Conservation (phyloP, 1,140 invertebrate species). For the Sarcophaga peregrina region DNA sequence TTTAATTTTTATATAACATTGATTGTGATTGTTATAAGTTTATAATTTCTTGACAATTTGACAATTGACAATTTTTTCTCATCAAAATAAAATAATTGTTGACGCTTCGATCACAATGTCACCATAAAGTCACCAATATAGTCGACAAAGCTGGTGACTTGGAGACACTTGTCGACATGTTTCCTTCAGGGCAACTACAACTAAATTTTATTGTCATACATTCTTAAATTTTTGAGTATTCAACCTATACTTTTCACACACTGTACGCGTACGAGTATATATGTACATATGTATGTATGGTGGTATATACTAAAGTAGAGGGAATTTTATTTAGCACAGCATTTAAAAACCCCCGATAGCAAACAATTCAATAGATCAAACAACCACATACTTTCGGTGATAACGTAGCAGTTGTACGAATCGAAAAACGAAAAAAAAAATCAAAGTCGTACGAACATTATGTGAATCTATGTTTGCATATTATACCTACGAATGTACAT, state of each 20-base stretch:
- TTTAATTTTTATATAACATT: too few species aligned
- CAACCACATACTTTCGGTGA: not conserved
- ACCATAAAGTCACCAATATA: too few species aligned
- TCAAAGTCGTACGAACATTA: not conserved
- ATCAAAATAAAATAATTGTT: too few species aligned
- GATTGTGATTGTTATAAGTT: too few species aligned
- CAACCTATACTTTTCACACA: not conserved
- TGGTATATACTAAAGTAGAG: not conserved
- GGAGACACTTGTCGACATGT: not conserved
- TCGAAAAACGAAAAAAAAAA: not conserved
- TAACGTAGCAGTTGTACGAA: not conserved
- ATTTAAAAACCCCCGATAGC: not conserved
- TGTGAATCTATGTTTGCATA: not conserved
- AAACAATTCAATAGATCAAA: conserved; percentile 16
- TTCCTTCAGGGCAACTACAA: not conserved
- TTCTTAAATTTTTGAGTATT: not conserved
- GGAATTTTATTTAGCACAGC: too few species aligned
- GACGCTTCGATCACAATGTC: too few species aligned
- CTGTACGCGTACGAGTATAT: not conserved
- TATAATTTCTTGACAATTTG: too few species aligned
- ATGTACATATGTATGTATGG: not conserved
- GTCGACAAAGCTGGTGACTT: too few species aligned
- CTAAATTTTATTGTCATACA: not conserved
- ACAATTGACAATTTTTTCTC: too few species aligned
- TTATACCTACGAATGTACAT: not conserved